Percentiles rank a stretch among this genome's conserved stretches.
These are phyloP conservation scores for Rhabdophis nuchalis DNA, from an alignment of 2,797 vertebrate genomes.

Conservation along the genomic window DNA sequence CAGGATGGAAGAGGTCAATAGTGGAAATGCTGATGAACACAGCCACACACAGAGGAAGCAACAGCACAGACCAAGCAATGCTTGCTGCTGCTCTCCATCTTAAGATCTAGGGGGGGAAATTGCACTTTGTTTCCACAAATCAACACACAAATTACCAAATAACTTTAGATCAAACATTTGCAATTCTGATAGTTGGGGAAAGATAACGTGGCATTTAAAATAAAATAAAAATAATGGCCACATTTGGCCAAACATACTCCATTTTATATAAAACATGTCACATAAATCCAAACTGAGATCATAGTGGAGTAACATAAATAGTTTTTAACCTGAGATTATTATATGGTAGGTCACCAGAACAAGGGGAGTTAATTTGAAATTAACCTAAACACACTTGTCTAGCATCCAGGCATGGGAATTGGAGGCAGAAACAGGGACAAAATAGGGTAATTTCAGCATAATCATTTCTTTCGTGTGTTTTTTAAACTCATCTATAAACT, in stretches of 20 bases:
- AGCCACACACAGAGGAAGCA: conserved; percentile 79
- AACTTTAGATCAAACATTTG: background rate
- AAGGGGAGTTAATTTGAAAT: background rate
- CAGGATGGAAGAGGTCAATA: conserved; percentile 81
- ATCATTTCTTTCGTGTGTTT: background rate
- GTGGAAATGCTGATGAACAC: conserved; percentile 80
- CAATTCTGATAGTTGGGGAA: background rate
- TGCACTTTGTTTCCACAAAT: background rate
- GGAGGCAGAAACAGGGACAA: background rate
- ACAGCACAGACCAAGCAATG: conserved; percentile 83
- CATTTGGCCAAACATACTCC: background rate
- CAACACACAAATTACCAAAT: background rate
- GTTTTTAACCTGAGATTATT: background rate
- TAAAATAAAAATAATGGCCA: background rate
- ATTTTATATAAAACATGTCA: background rate
- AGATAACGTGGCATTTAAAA: background rate
- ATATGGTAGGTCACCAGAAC: background rate
- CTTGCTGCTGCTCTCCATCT: conserved; percentile 86
- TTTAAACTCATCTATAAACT: background rate
- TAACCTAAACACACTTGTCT: background rate
- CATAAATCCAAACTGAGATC: background rate
- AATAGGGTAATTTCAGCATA: background rate
- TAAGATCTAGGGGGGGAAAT: conserved; percentile 75
- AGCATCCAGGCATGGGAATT: background rate
- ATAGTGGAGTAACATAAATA: background rate